Evolutionary conservation across 2,113 vertebrate genomes (phyloP).

Genomic region (Megalops atlanticus): DNA sequence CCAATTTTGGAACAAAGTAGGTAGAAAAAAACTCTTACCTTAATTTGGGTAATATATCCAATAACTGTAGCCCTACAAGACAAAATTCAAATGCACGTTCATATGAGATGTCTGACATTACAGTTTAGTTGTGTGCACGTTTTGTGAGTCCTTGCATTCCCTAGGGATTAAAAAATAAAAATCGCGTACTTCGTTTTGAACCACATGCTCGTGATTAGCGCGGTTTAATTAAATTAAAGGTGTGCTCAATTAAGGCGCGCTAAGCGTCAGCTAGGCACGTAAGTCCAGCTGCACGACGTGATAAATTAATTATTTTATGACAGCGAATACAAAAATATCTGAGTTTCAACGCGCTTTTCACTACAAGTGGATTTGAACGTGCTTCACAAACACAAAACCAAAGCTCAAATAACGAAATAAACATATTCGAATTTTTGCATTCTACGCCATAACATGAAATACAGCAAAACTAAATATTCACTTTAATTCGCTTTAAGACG

Average conservation of each 20-base stretch:
- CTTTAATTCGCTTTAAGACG: too few relatives aligned
- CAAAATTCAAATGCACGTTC: conserved; percentile 22
- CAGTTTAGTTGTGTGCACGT: conserved; percentile 16
- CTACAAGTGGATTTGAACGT: too few relatives aligned
- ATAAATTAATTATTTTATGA: too few relatives aligned
- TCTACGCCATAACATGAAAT: too few relatives aligned
- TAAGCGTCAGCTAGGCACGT: too few relatives aligned
- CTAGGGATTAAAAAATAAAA: neutral
- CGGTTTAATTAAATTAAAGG: conserved; percentile 3
- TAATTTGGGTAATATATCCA: conserved; percentile 87
- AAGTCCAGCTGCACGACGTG: neutral
- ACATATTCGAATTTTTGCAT: too few relatives aligned
- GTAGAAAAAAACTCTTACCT: conserved; percentile 74
- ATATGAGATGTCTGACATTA: neutral
- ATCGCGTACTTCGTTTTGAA: neutral
- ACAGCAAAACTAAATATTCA: too few relatives aligned
- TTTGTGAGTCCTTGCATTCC: neutral
- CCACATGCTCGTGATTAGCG: neutral
- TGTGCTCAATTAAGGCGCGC: conserved; percentile 26
- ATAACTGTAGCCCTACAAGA: conserved; percentile 84
- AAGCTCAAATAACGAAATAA: too few relatives aligned
- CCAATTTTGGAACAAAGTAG: neutral
- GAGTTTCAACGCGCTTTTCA: too few relatives aligned
- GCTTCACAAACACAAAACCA: too few relatives aligned
- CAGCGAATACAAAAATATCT: too few relatives aligned